Percentiles rank a stretch among this genome's conserved stretches.
Conservation (phyloP, 2,113 vertebrate genomes). For the Hyaena hyaena region DNA sequence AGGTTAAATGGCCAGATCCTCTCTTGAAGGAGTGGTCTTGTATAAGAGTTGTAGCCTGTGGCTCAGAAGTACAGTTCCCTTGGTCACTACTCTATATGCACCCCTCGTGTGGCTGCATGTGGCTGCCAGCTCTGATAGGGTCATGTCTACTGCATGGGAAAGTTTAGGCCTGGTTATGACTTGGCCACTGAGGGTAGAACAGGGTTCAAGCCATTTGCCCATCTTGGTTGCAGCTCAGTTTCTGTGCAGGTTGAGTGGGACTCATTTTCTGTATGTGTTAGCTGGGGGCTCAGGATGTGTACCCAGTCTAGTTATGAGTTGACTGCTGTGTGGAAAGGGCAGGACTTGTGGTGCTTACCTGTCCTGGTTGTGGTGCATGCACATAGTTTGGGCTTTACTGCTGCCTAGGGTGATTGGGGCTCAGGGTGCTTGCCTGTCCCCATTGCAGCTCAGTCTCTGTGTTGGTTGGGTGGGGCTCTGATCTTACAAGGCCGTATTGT, state of each 20-base stretch:
- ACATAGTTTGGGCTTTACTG: not conserved
- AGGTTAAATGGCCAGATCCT: not conserved
- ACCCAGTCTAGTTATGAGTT: not conserved
- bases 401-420: not conserved
- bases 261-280: not conserved
- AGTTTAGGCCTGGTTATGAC: not conserved
- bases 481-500: not conserved
- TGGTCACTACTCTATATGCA: not conserved
- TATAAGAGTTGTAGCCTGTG: not conserved
- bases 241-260: not conserved
- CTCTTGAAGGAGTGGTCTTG: not conserved
- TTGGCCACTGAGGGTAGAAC: not conserved
- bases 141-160: not conserved
- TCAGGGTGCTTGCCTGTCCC: not conserved
- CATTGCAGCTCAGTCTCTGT: not conserved
- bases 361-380: not conserved
- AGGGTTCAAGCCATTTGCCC: not conserved
- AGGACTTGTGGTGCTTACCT: not conserved
- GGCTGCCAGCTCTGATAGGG: not conserved
- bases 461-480: not conserved
- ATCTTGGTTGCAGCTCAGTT: not conserved
- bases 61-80: not conserved
- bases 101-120: not conserved
- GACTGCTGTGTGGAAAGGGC: not conserved
- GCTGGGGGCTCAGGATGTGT: not conserved